A percentile compares a stretch with the other conserved stretches of the same genome.
phyloP scores from a whole-genome alignment of 1,140 invertebrate genomes.

The Heliconius himera region DNA sequence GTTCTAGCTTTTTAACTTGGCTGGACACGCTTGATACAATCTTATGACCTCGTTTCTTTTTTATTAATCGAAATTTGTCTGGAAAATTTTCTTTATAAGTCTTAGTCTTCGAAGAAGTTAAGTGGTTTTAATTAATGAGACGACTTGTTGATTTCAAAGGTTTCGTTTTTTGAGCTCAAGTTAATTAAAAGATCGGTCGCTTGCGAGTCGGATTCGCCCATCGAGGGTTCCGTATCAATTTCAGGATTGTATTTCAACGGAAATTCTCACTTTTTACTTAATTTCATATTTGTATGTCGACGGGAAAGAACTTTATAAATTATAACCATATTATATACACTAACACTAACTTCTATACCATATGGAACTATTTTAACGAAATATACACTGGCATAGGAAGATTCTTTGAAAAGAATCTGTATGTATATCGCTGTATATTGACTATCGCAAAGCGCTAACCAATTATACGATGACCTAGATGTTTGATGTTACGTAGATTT shows the following conservation, averaged over 20 bases:
- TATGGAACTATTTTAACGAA: background rate
- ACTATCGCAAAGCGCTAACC: slow-evolving; percentile 12
- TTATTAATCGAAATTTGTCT: background rate
- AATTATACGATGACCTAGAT: slow-evolving; percentile 15
- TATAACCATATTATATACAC: too few relatives aligned
- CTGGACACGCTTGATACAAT: too few relatives aligned
- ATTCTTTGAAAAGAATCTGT: background rate
- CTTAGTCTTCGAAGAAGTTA: background rate
- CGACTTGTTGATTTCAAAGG: background rate
- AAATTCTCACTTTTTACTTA: too few relatives aligned
- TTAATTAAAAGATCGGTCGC: background rate
- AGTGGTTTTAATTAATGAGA: background rate
- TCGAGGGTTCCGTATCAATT: too few relatives aligned
- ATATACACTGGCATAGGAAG: background rate
- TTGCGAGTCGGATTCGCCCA: too few relatives aligned
- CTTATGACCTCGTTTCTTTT: too few relatives aligned
- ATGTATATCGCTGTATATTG: background rate
- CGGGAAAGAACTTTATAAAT: too few relatives aligned
- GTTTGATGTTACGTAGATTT: slow-evolving; percentile 13
- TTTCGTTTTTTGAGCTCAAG: background rate
- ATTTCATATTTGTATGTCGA: too few relatives aligned
- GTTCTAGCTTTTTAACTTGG: too few relatives aligned
- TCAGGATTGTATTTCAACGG: too few relatives aligned
- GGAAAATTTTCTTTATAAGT: slow-evolving; percentile 2
- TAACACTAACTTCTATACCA: background rate